These are phyloP conservation scores for Exephanes ischioxanthus DNA, from an alignment of 2,888 invertebrate genomes.

Conservation along the genomic window DNA sequence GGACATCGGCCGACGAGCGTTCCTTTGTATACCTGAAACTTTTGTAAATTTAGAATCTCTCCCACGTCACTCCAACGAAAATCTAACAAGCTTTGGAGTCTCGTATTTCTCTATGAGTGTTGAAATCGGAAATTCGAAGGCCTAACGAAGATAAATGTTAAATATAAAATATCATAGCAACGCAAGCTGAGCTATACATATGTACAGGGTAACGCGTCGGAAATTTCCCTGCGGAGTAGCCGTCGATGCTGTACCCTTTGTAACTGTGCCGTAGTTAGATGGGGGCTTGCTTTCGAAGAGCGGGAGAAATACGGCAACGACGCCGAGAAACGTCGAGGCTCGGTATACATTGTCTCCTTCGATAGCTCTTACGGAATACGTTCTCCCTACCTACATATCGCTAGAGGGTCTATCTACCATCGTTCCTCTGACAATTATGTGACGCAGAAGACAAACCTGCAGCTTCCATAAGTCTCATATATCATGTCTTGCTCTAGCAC, in stretches of 20 bases:
- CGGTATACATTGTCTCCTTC: conserved; percentile 33
- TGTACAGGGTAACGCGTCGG: not conserved
- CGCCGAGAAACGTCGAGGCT: not conserved
- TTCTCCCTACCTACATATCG: not conserved
- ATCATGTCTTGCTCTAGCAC: not conserved
- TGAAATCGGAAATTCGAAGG: not conserved
- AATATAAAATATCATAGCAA: no score
- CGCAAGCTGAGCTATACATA: not conserved
- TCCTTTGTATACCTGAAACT: conserved; percentile 47
- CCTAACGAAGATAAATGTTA: not conserved
- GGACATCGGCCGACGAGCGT: not conserved
- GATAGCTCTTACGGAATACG: conserved; percentile 25
- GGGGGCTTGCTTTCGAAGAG: not conserved
- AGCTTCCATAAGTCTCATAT: not conserved
- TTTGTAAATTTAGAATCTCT: conserved; percentile 28
- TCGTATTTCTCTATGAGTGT: not conserved
- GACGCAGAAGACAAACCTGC: conserved; percentile 14
- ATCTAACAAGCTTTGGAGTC: not conserved
- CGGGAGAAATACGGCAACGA: conserved; percentile 18
- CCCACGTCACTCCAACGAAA: not conserved
- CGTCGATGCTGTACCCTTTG: conserved; percentile 26
- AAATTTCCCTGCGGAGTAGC: conserved; percentile 35
- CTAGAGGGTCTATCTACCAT: not conserved
- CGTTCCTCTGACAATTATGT: conserved; percentile 30
- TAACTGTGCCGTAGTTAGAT: not conserved